Percentiles rank a stretch among this genome's conserved stretches.
Evolutionary conservation across 2,797 vertebrate genomes (phyloP).

Genomic region (Fratercula arctica): DNA sequence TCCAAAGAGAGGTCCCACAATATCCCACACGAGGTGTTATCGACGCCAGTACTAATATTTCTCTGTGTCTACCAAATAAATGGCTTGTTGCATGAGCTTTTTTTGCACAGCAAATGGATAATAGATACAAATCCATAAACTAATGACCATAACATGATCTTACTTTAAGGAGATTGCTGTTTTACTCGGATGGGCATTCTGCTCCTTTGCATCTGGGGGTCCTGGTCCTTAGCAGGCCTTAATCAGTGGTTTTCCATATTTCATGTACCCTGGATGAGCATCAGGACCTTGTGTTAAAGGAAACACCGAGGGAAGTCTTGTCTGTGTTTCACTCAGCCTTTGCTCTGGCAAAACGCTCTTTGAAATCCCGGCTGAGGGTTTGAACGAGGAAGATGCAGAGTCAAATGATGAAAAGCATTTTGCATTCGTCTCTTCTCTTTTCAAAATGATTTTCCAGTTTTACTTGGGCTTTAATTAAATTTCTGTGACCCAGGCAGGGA

Average conservation of each 20-base stretch:
- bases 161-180: neutral
- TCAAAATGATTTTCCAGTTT: slow-evolving; percentile 59
- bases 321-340: neutral
- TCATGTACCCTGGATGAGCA: neutral
- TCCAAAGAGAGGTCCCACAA: neutral
- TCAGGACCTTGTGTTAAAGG: neutral
- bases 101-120: neutral
- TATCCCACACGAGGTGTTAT: neutral
- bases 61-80: neutral
- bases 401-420: slow-evolving; percentile 36
- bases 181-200: neutral
- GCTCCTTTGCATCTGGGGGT: neutral
- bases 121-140: neutral
- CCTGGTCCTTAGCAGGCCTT: neutral
- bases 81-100: neutral
- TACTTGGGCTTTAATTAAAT: slow-evolving; percentile 64
- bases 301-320: neutral
- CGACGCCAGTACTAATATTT: neutral
- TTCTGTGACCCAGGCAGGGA: slow-evolving; percentile 40
- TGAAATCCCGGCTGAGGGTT: neutral
- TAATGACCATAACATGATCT: neutral
- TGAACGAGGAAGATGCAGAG: neutral
- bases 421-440: slow-evolving; percentile 36
- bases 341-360: slow-evolving; percentile 7
- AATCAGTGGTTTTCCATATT: neutral